A percentile compares a stretch with the other conserved stretches of the same genome.
Evolutionary conservation across 2,113 vertebrate genomes (phyloP).

Genomic region (Dipodomys spectabilis): DNA sequence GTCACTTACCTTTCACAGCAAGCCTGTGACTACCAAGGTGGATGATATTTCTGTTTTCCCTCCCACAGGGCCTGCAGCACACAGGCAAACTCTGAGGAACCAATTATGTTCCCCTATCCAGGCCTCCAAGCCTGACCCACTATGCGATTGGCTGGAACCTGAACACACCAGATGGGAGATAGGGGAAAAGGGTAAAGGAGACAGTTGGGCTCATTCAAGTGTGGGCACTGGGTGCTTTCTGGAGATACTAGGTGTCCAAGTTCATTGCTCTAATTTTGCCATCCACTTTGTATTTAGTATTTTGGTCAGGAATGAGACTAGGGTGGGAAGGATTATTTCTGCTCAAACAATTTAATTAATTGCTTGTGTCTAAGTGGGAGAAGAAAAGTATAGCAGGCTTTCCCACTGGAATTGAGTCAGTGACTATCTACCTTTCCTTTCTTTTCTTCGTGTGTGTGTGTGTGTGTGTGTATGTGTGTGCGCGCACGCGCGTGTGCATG

Average conservation of each 20-base stretch:
- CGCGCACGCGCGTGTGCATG: no score
- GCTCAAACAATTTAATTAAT: conserved; percentile 70
- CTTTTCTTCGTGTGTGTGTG: no score
- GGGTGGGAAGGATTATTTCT: conserved; percentile 58
- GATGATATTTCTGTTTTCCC: not conserved
- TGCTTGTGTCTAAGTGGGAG: conserved; percentile 11
- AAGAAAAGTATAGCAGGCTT: not conserved
- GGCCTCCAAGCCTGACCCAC: not conserved
- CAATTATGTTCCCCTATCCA: conserved; percentile 11
- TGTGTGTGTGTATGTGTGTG: no score
- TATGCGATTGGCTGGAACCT: conserved; percentile 47
- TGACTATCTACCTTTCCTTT: no score
- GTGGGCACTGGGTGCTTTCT: conserved; percentile 28
- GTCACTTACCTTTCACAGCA: not conserved
- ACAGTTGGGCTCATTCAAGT: conserved; percentile 50
- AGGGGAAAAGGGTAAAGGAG: not conserved
- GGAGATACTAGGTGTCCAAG: conserved; percentile 49
- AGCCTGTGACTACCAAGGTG: not conserved
- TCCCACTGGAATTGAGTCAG: not conserved
- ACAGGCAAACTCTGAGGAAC: not conserved
- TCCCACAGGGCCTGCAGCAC: not conserved
- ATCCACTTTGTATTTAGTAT: conserved; percentile 43
- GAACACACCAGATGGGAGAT: conserved; percentile 64
- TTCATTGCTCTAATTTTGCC: conserved; percentile 47
- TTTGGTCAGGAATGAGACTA: conserved; percentile 54